These are phyloP conservation scores for Zoanthus gigantus DNA, from an alignment of 92 coral and sea anemone genomes.

Conservation along the genomic window DNA sequence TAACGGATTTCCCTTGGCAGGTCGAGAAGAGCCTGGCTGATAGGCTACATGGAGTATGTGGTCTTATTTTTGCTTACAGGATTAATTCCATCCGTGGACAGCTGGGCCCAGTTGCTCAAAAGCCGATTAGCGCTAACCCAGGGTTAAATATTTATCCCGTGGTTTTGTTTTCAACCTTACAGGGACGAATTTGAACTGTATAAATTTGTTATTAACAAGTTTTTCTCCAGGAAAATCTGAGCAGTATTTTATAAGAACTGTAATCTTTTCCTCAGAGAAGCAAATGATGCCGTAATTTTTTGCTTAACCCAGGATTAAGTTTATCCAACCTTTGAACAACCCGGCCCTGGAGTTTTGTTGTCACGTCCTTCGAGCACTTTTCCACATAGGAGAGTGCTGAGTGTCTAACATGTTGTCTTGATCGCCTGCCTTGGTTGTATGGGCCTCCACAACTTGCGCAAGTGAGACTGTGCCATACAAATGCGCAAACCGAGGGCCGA, in stretches of 20 bases:
- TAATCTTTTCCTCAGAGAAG: no score
- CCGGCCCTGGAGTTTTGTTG: background rate
- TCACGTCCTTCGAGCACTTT: background rate
- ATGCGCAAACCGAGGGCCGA: slow-evolving; percentile 34
- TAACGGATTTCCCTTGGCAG: slow-evolving; percentile 42
- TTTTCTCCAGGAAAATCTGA: no score
- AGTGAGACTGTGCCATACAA: slow-evolving; percentile 49
- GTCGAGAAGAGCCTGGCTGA: slow-evolving; percentile 38
- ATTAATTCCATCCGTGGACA: slow-evolving; percentile 43
- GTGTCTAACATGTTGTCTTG: slow-evolving; percentile 19
- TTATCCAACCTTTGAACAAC: no score
- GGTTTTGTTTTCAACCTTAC: no score
- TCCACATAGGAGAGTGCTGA: slow-evolving; percentile 50
- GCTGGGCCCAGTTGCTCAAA: no score
- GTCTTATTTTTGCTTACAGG: slow-evolving; percentile 50
- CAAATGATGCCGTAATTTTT: no score
- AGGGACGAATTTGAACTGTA: no score
- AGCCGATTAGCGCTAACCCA: no score
- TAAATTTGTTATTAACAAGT: no score
- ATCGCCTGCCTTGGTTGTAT: background rate
- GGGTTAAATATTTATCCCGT: no score
- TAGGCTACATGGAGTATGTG: slow-evolving; percentile 57
- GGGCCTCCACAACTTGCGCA: slow-evolving; percentile 57
- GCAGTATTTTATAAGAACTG: no score
- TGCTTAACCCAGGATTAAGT: no score